A percentile compares a stretch with the other conserved stretches of the same genome.
These are phyloP conservation scores for Probosciger aterrimus DNA, from an alignment of 2,113 vertebrate species.

Conservation along the genomic window DNA sequence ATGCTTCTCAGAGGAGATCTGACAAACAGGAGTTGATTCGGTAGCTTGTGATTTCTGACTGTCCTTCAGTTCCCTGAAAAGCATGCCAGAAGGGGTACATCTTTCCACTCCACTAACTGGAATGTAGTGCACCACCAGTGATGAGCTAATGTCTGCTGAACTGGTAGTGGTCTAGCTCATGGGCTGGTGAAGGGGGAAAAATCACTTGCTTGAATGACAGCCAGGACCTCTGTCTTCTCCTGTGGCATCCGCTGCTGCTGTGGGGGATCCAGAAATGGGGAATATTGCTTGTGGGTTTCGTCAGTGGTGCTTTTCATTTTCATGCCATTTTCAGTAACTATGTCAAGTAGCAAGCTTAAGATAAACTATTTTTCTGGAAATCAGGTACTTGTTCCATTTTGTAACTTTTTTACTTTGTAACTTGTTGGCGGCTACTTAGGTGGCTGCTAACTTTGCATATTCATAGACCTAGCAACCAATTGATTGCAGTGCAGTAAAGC, in stretches of 20 bases:
- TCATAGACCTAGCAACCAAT: background rate
- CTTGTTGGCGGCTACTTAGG: background rate
- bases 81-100: background rate
- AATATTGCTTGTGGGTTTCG: background rate
- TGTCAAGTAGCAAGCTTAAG: background rate
- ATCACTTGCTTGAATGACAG: background rate
- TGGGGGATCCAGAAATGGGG: rapidly evolving
- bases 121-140: background rate
- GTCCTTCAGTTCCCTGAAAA: background rate
- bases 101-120: background rate
- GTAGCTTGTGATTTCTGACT: background rate
- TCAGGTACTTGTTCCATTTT: background rate
- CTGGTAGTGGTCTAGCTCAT: background rate
- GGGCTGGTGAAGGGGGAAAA: background rate
- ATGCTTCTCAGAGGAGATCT: rapidly evolving
- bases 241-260: background rate
- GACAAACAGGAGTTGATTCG: background rate
- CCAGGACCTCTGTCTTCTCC: background rate
- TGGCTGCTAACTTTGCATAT: background rate
- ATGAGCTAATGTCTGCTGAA: background rate
- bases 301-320: background rate
- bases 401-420: background rate
- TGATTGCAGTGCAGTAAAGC: background rate
- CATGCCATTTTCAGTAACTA: background rate
- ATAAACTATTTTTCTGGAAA: background rate